Evolutionary conservation across 2,797 vertebrate species (phyloP).

Genomic region (Microctenopoma steveboyesi): DNA sequence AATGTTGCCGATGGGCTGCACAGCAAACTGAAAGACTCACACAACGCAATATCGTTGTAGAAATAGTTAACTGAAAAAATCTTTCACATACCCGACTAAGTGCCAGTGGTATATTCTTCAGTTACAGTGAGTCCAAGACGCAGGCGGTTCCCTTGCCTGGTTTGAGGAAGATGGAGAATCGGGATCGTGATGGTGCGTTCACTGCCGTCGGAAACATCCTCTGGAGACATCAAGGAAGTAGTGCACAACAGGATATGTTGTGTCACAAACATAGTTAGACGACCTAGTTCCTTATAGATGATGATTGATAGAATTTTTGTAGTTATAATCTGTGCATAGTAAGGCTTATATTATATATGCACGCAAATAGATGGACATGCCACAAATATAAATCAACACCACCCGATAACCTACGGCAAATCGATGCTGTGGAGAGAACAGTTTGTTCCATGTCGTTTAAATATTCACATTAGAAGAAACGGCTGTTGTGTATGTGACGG

Average conservation of each 20-base stretch:
- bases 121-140: slow-evolving; percentile 18
- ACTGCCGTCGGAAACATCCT: not conserved
- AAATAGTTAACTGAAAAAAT: not conserved
- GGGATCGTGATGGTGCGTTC: slow-evolving; percentile 54
- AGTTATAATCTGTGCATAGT: not conserved
- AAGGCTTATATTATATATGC: too few relatives aligned
- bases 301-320: too few relatives aligned
- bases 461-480: not conserved
- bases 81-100: slow-evolving; percentile 33
- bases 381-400: not conserved
- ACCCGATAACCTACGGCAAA: not conserved
- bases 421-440: not conserved
- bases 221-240: not conserved
- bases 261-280: too few relatives aligned
- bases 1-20: not conserved
- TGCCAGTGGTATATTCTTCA: slow-evolving; percentile 9
- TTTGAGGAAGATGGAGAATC: slow-evolving; percentile 76
- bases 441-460: not conserved
- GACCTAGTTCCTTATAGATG: fast-evolving
- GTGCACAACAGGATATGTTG: too few relatives aligned
- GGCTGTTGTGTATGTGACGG: not conserved
- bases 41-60: not conserved
- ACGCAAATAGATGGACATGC: not conserved
- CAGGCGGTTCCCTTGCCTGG: slow-evolving; percentile 51
- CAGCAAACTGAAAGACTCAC: not conserved